Evolutionary conservation across 2,113 vertebrate species (phyloP).

Genomic region (Myotis brandtii): DNA sequence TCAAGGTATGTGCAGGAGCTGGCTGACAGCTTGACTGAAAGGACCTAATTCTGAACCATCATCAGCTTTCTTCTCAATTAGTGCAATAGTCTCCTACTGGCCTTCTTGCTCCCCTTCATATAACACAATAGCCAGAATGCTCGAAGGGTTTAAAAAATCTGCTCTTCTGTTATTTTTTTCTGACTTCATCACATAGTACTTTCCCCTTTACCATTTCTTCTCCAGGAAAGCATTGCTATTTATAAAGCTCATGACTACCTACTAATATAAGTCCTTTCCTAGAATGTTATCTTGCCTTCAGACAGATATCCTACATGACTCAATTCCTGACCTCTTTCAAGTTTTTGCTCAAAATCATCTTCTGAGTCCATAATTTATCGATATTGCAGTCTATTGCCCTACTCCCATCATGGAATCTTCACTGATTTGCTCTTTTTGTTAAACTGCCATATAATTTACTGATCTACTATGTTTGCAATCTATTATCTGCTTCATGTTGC

Average conservation of each 20-base stretch:
- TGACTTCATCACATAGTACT: neutral
- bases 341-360: neutral
- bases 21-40: neutral
- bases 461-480: neutral
- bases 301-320: neutral
- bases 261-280: neutral
- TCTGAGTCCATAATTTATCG: neutral
- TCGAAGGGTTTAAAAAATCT: neutral
- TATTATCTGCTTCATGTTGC: neutral
- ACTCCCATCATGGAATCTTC: neutral
- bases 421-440: neutral
- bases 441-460: neutral
- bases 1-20: neutral
- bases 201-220: neutral
- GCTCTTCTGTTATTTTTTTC: neutral
- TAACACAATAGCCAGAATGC: neutral
- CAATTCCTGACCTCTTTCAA: neutral
- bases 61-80: neutral
- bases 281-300: neutral
- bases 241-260: neutral
- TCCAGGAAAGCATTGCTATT: neutral
- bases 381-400: neutral
- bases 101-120: neutral
- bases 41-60: neutral
- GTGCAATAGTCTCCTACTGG: neutral